Base-by-base conservation (phyloP, 2,113 vertebrate species). In the Myiopsitta monachus region DNA sequence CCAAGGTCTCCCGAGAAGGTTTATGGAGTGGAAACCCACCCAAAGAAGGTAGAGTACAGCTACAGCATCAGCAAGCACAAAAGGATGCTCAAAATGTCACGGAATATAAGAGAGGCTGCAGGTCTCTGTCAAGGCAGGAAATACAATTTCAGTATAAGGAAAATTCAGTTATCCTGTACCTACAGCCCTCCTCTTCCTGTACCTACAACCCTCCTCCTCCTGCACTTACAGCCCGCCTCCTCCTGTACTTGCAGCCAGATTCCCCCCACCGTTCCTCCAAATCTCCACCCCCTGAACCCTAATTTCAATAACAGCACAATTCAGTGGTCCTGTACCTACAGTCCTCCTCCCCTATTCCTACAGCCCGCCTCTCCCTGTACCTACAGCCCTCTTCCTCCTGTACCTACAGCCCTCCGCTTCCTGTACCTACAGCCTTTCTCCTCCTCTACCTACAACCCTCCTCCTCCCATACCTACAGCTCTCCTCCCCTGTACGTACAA, bases 1-100 rank as follows among this genome's bases (percentile, higher is more conserved):
- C 14, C 22, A 59, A 59, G 57, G 57, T 59, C 57, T 59, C 33
- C 9, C 21, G 21, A 24, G 72, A 68, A 73, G 31, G 17, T n/a
- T 52, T 14, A 19, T 2, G 49, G 57, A 31, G 75, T 68, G 44
- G 63, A 72, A 88, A 77, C 31, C 46, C 68, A 46, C 11, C 18
- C 1, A 4, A 69, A 64, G 36, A 39, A 31, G 46, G 44, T 62
- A 52, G 33, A 51, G 55, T 10, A 68, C 26, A 78, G 66, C 54
- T 47, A 16, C 38, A 28, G 70, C 43, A 31, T 1, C 0, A 0
- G 11, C 7, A 10, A 69, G 43, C 46, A 38, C 31, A 62, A 44
- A 44, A 85, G 26, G 64, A 70, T 52, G 41, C 26, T 52, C 57
- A 31, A n/a, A 44, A 17, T 7, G 31, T 11, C 85, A 86, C 6